Percentiles rank a stretch among this genome's conserved stretches.
Conservation (phyloP, 2,113 vertebrate species). For the Rallus limicola region DNA sequence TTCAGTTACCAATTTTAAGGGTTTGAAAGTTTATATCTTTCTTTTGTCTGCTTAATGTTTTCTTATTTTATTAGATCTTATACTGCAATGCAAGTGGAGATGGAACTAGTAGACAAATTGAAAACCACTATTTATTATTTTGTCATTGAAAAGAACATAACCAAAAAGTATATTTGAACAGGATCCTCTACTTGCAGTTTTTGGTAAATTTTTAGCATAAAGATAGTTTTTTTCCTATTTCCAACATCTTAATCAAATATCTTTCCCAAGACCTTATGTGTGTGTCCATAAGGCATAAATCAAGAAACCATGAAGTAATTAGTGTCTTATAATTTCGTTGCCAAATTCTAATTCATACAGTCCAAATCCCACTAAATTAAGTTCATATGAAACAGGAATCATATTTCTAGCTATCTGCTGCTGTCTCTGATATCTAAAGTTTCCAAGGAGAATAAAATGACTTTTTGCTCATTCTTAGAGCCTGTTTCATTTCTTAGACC, state of each 20-base stretch:
- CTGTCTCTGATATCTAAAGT: neutral
- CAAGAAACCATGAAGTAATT: neutral
- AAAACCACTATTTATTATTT: neutral
- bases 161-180: neutral
- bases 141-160: neutral
- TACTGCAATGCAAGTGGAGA: neutral
- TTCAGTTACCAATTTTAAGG: neutral
- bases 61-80: conserved; percentile 20
- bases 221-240: neutral
- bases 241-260: neutral
- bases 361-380: neutral
- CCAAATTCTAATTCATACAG: neutral
- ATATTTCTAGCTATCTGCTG: neutral
- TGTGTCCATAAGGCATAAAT: neutral
- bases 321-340: neutral
- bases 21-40: neutral
- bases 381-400: neutral
- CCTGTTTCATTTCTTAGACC: neutral
- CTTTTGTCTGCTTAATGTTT: neutral
- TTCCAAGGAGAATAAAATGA: neutral
- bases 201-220: neutral
- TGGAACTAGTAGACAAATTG: neutral
- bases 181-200: neutral
- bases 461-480: neutral
- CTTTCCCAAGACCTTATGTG: neutral